phyloP scores from a whole-genome alignment of 2,113 vertebrate species.

The Sander lucioperca region DNA sequence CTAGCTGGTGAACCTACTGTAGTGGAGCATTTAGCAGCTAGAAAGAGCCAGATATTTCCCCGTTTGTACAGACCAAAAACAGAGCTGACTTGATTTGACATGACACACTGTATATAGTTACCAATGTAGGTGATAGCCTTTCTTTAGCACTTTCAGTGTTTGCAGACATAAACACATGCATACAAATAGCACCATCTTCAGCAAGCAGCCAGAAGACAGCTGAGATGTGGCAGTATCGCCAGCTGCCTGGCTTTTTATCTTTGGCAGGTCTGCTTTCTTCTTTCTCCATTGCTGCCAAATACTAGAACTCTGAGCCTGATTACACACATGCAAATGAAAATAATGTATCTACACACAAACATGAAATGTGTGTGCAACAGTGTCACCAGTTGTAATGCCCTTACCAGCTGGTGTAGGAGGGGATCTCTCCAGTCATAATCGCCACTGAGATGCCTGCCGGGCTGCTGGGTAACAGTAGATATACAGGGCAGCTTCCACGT shows the following conservation, averaged over 20 bases:
- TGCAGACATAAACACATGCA: background rate
- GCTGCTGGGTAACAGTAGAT: background rate
- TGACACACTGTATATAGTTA: background rate
- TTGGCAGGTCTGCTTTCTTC: constrained; percentile 25
- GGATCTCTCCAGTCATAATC: background rate
- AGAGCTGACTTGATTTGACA: too few species aligned
- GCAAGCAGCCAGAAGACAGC: background rate
- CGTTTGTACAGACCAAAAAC: too few species aligned
- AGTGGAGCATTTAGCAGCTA: too few species aligned
- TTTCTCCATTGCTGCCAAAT: constrained; percentile 19
- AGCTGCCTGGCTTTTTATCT: constrained; percentile 33
- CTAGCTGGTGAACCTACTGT: too few species aligned
- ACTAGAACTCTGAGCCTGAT: constrained; percentile 8
- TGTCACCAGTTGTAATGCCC: constrained; percentile 2
- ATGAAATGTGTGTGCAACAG: background rate
- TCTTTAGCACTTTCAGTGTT: background rate
- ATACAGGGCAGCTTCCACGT: background rate
- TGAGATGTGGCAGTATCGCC: constrained; percentile 15
- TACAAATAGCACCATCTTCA: constrained; percentile 21
- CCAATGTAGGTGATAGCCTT: background rate
- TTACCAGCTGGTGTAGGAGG: background rate
- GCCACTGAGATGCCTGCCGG: background rate
- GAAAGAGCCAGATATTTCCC: too few species aligned
- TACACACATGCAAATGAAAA: background rate
- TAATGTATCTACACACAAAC: background rate